Base-by-base conservation (phyloP, 1,140 invertebrate species). In the Heliconius nattereri region DNA sequence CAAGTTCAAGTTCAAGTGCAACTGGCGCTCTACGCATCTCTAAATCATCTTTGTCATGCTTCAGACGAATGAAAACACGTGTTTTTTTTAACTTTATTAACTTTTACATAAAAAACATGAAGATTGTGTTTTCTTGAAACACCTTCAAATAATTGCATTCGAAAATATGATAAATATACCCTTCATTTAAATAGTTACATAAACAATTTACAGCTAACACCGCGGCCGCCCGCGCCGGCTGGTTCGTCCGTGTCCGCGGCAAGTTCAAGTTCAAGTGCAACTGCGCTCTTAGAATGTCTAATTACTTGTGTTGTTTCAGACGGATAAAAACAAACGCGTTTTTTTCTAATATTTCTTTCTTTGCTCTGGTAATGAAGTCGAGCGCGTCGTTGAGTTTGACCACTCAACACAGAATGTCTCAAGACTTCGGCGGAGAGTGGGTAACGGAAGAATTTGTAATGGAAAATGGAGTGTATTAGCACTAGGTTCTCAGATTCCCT, bases 251-350 rank as follows among this genome's bases (percentile, higher is more conserved):
- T 23, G 54, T n/a, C 54, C 54, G 54, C 19, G n/a, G 19, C 54
- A 23, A 66, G 60, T 66, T 66, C 26, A 66, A 66, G 60, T 66
- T 66, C 60, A 66, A 66, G 60, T 66, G 29, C 26, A 29, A 66
- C 13, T 26, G 26, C 60, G 60, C 23, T 66, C 60, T 29, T 26
- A n/a, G 60, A 23, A 66, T 66, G 23, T 66, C 60, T 66, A 26
- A 66, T 66, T 26, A 66, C 23, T 29, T 66, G 26, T 26, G 60
- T 26, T 29, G 26, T 66, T 66, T 66, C 60, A 66, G 60, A 66
- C 60, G 60, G 13, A 66, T 66, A 66, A 26, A 26, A 66, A 66
- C 60, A 66, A 66, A 66, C 60, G 60, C 54, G 0, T 29, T 66
- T 66, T n/a, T 23, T n/a, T 60, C 11, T 60, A 11, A n/a, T 57